phyloP scores from a whole-genome alignment of 2,888 invertebrate genomes.

The Agapostemon virescens region DNA sequence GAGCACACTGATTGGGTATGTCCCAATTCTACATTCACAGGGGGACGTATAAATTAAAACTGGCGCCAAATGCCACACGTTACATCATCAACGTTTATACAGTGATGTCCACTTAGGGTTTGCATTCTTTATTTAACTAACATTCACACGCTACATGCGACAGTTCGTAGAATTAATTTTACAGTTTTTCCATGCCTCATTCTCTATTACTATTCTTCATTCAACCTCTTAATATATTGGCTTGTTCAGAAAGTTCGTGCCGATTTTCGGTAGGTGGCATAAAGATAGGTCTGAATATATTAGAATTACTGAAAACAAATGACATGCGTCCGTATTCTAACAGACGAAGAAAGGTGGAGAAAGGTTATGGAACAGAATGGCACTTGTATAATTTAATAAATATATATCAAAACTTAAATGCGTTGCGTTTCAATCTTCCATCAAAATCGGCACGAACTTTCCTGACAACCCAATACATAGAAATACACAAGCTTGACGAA shows the following conservation, averaged over 20 bases:
- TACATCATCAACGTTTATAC: not conserved
- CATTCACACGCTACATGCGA: not conserved
- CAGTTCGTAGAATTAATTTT: not conserved
- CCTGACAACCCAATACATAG: no score
- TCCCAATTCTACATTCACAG: not conserved
- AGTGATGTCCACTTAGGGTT: not conserved
- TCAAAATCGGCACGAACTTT: no score
- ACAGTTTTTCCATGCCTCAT: not conserved
- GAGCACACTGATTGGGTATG: not conserved
- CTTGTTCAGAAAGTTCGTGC: no score
- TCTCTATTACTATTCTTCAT: not conserved
- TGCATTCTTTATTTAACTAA: not conserved
- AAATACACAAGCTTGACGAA: not conserved
- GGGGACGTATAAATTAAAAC: not conserved
- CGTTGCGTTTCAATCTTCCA: no score
- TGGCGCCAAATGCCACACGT: not conserved
- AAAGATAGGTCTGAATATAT: no score
- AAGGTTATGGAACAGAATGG: no score
- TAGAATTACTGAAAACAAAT: no score
- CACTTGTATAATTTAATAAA: no score
- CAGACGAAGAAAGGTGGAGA: no score
- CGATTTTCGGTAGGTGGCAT: no score
- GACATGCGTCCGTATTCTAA: no score
- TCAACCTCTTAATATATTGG: not conserved
- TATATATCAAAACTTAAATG: no score